Conservation (phyloP, 2,113 vertebrate genomes). For the western clawed frog (Xenopus tropicalis) region UCB_Xtro_10.0 CM004449.2:19335501-19336000, state of each 20-base stretch:
- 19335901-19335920: background rate
- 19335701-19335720: constrained; percentile 1
- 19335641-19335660: too few relatives aligned
- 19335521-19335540: too few relatives aligned
- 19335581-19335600: too few relatives aligned
- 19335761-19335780: constrained; percentile 14
- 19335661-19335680: background rate
- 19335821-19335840: constrained; percentile 8
- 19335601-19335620: too few relatives aligned
- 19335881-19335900: constrained; percentile 10
- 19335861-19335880: constrained; percentile 8
- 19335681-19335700: constrained; percentile 4
- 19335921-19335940: too few relatives aligned
- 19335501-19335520: too few relatives aligned
- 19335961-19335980: constrained; percentile 22
- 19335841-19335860: constrained; percentile 6
- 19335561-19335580: too few relatives aligned
- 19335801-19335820: constrained; percentile 6
- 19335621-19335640: too few relatives aligned
- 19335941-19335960: constrained; percentile 10
- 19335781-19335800: constrained; percentile 18
- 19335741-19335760: constrained; percentile 2
- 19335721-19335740: background rate
- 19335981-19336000: constrained; percentile 20
- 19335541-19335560: too few relatives aligned